A percentile compares a stretch with the other conserved stretches of the same genome.
These are phyloP conservation scores for Enteromius argenteus DNA, from an alignment of 2,797 vertebrate genomes.

Conservation along the genomic window DNA sequence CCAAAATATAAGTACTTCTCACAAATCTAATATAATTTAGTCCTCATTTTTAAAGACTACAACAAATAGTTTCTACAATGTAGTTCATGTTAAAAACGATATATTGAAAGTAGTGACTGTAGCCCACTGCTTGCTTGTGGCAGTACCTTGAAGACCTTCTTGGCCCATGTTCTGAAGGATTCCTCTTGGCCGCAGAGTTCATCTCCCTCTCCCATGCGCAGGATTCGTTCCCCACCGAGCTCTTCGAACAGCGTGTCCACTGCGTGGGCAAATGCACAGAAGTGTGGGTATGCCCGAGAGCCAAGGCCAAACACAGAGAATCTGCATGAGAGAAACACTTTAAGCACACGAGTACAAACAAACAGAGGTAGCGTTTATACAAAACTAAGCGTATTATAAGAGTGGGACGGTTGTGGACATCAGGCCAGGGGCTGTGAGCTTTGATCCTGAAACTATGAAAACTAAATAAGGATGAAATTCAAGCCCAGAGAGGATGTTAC, in stretches of 20 bases:
- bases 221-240: slow-evolving; percentile 96
- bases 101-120: not conserved
- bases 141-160: slow-evolving; percentile 96
- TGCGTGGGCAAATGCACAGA: slow-evolving; percentile 97
- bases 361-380: not conserved
- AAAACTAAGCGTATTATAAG: slow-evolving; percentile 10
- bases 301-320: slow-evolving; percentile 98
- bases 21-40: not conserved
- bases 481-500: slow-evolving; percentile 18
- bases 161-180: slow-evolving; percentile 98
- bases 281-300: slow-evolving; percentile 96
- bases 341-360: slow-evolving; percentile 27
- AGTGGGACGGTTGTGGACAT: slow-evolving; percentile 27
- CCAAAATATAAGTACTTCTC: not conserved
- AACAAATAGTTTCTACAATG: not conserved
- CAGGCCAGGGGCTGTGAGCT: slow-evolving; percentile 38
- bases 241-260: slow-evolving; percentile 97
- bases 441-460: slow-evolving; percentile 43
- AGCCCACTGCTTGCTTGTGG: slow-evolving; percentile 7
- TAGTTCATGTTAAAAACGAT: not conserved
- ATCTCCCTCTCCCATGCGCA: slow-evolving; percentile 97
- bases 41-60: not conserved
- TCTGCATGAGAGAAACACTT: slow-evolving; percentile 72
- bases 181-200: slow-evolving; percentile 98
- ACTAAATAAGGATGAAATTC: slow-evolving; percentile 35